Conservation (phyloP, 37 sponge, comb jelly and placozoan species). For the Agelas oroides region DNA sequence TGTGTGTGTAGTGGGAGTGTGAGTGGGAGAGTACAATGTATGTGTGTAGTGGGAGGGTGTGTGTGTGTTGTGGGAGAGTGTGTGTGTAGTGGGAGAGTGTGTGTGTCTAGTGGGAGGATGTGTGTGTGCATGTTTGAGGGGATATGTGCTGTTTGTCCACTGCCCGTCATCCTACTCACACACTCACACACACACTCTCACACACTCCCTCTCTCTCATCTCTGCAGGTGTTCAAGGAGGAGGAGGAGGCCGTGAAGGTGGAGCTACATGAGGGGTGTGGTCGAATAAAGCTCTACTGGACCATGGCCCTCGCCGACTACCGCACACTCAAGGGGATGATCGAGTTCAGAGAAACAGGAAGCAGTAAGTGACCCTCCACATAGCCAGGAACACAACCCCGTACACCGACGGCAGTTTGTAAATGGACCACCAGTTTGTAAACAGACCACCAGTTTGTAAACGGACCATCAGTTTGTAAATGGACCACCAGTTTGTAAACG, state of each 20-base stretch:
- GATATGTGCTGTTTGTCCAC: too few relatives aligned
- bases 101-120: not conserved
- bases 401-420: too few relatives aligned
- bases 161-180: too few relatives aligned
- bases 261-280: constrained; percentile 96
- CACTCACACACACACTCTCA: too few relatives aligned
- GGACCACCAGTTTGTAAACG: too few relatives aligned
- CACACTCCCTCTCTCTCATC: not conserved
- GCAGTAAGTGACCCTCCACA: constrained; percentile 47
- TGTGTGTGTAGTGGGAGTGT: constrained; percentile 5
- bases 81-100: not conserved
- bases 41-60: not conserved
- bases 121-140: too few relatives aligned
- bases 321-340: constrained; percentile 93
- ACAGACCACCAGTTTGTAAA: too few relatives aligned
- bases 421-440: too few relatives aligned
- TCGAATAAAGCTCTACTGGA: constrained; percentile 98
- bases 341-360: constrained; percentile 90
- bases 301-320: constrained; percentile 95
- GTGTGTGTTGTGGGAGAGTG: constrained; percentile 2
- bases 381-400: not conserved
- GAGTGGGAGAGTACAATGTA: not conserved
- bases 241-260: constrained; percentile 96
- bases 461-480: too few relatives aligned
- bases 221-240: constrained; percentile 94